Evolutionary conservation across 2,888 invertebrate genomes (phyloP), one percentile per base, ranked within the genome.

Genomic region (Lysandra bellargus): DNA sequence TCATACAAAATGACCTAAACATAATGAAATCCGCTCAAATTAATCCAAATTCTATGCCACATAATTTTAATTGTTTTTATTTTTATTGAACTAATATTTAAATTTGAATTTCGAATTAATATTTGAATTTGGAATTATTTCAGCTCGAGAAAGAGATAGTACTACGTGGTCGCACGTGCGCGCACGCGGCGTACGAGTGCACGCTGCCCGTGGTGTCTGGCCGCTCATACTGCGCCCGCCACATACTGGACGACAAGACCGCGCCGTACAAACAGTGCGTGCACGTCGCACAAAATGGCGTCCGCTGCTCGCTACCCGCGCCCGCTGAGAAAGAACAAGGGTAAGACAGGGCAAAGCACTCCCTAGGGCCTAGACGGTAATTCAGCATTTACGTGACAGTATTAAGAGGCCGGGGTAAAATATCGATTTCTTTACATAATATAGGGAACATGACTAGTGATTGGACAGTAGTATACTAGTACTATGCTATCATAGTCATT

Each of bases 211-310:
- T 96, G 74, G 88, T 98, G 0, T 96, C 97, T 9, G 97, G 97
- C 0, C 96, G 97, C 82, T 95, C 96, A 81, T 98, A 96, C 89
- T 99, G 99, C 87, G 95, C 96, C 4, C 95, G 96, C 4, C 99
- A 99, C 85, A 98, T 99, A 82, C 91, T 98, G 14, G 81, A 97
- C 84, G 99, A 99, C 88, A 96, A 97, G 6, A 95, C 92, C 14
- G 98, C 98, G 0, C 98, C 98, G 0, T 99, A 96, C 88, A 96
- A 96, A 81, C 97, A 97, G 83, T 99, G 99, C 87, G 94, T 95
- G 0, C 97, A 82, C 96, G 95, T 88, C 84, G 96, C 84, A 37
- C 95, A 95, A 78, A 97, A 96, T 81, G 97, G 96, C 0, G 96
- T 97, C 83, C 95, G 97, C 81, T 98, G 98, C 87, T 91, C 95